phyloP scores from a whole-genome alignment of 2,113 vertebrate species.

The Trinectes maculatus region DNA sequence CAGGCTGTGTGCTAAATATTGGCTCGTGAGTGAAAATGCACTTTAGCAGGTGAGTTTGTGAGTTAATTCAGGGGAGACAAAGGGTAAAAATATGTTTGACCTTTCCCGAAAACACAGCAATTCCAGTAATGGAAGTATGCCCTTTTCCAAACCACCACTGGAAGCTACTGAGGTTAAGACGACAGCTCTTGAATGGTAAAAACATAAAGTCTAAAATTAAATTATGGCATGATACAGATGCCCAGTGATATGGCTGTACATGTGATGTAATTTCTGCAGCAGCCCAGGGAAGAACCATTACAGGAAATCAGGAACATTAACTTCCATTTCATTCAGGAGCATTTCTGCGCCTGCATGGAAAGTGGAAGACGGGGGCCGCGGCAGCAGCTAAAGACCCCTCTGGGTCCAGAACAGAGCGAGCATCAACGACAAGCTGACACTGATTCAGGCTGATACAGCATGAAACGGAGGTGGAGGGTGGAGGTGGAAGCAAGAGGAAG shows the following conservation, averaged over 20 bases:
- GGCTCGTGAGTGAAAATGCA: background rate
- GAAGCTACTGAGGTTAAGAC: too few relatives aligned
- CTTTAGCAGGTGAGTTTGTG: background rate
- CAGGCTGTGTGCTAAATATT: background rate
- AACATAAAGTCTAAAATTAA: background rate
- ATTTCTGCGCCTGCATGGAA: too few relatives aligned
- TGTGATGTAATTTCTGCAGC: background rate
- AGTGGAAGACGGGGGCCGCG: too few relatives aligned
- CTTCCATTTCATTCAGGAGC: background rate
- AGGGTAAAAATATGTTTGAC: too few relatives aligned
- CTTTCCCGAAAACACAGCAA: background rate
- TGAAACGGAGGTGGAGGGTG: too few relatives aligned
- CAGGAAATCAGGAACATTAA: background rate
- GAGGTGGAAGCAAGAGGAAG: too few relatives aligned
- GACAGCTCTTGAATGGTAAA: too few relatives aligned
- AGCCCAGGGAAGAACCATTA: background rate
- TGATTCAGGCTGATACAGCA: too few relatives aligned
- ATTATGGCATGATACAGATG: background rate
- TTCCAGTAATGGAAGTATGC: background rate
- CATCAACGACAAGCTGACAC: too few relatives aligned
- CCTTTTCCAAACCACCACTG: background rate
- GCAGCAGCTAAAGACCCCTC: background rate
- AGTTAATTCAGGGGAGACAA: slow-evolving; percentile 28
- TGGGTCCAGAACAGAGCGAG: too few relatives aligned
- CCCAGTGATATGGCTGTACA: background rate